Percentiles rank a stretch among this genome's conserved stretches.
Evolutionary conservation across 2,888 invertebrate species (phyloP).

Genomic region (Ormyrus nitidulus): DNA sequence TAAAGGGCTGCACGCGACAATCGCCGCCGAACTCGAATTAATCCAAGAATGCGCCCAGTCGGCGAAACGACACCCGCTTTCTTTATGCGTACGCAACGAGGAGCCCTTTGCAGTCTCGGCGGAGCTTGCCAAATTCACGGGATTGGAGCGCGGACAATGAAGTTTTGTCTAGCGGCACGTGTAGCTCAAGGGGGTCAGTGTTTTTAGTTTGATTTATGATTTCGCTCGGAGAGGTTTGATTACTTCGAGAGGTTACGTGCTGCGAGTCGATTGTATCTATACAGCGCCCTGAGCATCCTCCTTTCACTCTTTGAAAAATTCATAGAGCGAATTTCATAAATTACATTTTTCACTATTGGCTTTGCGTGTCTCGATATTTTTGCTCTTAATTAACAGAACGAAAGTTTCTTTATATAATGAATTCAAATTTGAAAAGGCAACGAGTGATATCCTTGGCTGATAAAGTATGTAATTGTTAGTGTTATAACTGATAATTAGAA

Average conservation of each 20-base stretch:
- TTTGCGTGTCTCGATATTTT: neutral
- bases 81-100: conserved; percentile 5
- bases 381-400: too few species aligned
- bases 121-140: conserved; percentile 16
- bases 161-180: too few species aligned
- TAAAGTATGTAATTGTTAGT: too few species aligned
- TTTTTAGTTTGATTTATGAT: conserved; percentile 25
- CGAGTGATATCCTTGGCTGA: too few species aligned
- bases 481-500: too few species aligned
- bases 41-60: conserved; percentile 6
- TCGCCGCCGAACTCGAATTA: conserved; percentile 1
- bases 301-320: conserved; percentile 37
- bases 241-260: neutral
- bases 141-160: neutral
- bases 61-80: neutral
- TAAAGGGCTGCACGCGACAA: conserved; percentile 24
- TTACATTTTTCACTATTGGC: too few species aligned
- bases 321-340: neutral
- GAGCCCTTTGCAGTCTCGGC: conserved; percentile 16
- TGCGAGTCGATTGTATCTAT: conserved; percentile 6
- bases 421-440: too few species aligned
- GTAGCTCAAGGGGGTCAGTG: neutral
- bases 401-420: too few species aligned
- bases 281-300: conserved; percentile 18
- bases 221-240: neutral